Evolutionary conservation across 2,888 invertebrate genomes (phyloP).

Genomic region (Phalera bucephala): DNA sequence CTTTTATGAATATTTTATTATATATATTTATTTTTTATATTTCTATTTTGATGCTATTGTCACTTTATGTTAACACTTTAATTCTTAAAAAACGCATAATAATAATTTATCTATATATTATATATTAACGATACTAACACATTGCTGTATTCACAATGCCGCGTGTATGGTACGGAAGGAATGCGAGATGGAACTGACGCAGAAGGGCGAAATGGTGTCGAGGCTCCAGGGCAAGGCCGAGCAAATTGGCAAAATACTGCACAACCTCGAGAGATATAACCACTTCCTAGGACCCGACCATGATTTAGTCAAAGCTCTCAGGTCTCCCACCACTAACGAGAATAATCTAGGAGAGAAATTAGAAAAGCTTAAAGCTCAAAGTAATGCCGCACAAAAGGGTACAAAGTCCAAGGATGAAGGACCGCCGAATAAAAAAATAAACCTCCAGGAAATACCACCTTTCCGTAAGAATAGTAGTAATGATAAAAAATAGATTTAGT

Average conservation of each 20-base stretch:
- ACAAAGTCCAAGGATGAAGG: conserved; percentile 79
- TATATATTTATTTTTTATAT: conserved; percentile 8
- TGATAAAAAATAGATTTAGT: conserved; percentile 35
- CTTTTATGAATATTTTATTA: conserved; percentile 4
- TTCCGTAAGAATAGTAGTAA: conserved; percentile 62
- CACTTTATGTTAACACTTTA: too few relatives aligned
- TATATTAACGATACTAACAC: conserved; percentile 60
- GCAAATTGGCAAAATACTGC: conserved; percentile 96
- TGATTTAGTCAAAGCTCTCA: conserved; percentile 75
- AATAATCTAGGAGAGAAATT: conserved; percentile 62
- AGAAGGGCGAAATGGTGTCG: conserved; percentile 97
- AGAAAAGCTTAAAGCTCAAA: conserved; percentile 66
- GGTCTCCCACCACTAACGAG: conserved; percentile 73
- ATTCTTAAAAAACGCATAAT: conserved; percentile 2
- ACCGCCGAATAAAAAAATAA: conserved; percentile 79
- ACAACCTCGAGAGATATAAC: conserved; percentile 94
- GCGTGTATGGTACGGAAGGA: conserved; percentile 86
- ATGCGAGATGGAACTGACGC: conserved; percentile 97
- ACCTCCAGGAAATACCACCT: conserved; percentile 81
- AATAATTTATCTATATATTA: conserved; percentile 25
- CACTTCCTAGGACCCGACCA: conserved; percentile 86
- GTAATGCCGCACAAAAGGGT: conserved; percentile 67
- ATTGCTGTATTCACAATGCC: conserved; percentile 75
- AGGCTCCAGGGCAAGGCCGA: conserved; percentile 97
- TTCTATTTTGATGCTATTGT: conserved; percentile 1